phyloP scores from a whole-genome alignment of 2,888 invertebrate genomes.

The Sepiola atlantica region DNA sequence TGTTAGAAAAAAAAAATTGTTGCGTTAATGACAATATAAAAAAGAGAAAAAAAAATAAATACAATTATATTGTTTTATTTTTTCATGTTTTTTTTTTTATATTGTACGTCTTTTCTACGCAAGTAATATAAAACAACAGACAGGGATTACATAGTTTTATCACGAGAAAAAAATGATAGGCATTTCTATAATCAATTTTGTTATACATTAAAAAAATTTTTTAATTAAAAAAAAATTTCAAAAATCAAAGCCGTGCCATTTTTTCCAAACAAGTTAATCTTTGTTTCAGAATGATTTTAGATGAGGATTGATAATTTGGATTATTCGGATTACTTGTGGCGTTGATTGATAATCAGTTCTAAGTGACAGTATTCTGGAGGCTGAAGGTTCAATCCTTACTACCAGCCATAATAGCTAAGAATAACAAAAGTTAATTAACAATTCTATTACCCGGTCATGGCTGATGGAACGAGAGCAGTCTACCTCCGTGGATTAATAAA shows the following conservation, averaged over 20 bases:
- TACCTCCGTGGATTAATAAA: too few species aligned
- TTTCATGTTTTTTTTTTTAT: not conserved
- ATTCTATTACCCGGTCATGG: too few species aligned
- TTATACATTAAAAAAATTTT: slow-evolving; percentile 23
- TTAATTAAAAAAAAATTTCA: too few species aligned
- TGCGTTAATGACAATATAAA: not conserved
- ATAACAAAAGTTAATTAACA: too few species aligned
- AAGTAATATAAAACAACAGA: not conserved
- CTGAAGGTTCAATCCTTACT: too few species aligned
- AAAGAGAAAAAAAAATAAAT: not conserved
- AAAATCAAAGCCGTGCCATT: not conserved
- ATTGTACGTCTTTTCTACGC: not conserved
- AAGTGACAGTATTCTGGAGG: too few species aligned
- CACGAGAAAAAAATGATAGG: not conserved
- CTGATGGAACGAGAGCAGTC: too few species aligned
- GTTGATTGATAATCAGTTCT: too few species aligned
- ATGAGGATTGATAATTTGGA: too few species aligned
- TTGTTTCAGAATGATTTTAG: too few species aligned
- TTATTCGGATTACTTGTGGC: too few species aligned
- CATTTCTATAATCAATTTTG: not conserved
- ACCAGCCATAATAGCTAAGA: too few species aligned
- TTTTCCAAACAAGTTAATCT: not conserved
- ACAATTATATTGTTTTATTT: not conserved
- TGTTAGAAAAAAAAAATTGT: not conserved
- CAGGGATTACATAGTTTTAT: slow-evolving; percentile 12